These are phyloP conservation scores for Nemopilema nomurai DNA, from an alignment of 30 jellyfish, hydroid and myxozoan genomes.

Conservation along the genomic window DNA sequence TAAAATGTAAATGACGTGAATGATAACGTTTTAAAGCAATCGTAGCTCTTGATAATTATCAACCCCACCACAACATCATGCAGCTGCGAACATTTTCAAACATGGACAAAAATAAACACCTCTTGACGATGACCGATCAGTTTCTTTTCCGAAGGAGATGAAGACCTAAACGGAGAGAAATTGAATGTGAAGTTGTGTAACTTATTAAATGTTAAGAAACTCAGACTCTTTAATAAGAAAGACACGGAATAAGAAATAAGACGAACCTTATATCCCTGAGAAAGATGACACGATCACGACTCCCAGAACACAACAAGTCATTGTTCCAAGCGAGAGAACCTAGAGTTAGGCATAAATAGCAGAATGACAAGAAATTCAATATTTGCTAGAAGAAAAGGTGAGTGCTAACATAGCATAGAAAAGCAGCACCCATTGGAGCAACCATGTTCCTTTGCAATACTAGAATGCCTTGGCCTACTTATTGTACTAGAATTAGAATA, in stretches of 20 bases:
- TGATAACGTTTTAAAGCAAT: too few species aligned
- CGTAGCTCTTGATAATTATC: too few species aligned
- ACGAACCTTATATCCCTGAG: conserved; percentile 83
- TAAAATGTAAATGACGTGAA: too few species aligned
- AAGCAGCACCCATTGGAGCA: too few species aligned
- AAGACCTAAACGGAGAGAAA: conserved; percentile 44
- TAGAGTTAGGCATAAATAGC: neutral
- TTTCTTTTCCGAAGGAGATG: conserved; percentile 69
- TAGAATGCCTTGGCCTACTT: too few species aligned
- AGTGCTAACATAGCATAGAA: too few species aligned
- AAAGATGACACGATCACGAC: conserved; percentile 87
- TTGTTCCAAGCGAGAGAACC: conserved; percentile 97
- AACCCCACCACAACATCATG: too few species aligned
- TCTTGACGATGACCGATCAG: conserved; percentile 95
- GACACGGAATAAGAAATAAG: neutral
- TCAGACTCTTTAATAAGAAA: neutral
- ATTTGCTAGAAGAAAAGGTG: neutral
- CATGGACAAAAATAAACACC: conserved; percentile 23
- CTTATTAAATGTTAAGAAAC: neutral
- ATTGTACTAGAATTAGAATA: too few species aligned
- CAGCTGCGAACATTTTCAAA: neutral
- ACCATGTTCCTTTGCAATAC: too few species aligned
- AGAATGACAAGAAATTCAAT: neutral
- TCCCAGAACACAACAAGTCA: conserved; percentile 90
- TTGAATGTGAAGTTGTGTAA: neutral